A percentile compares a stretch with the other conserved stretches of the same genome.
phyloP scores from a whole-genome alignment of 2,797 vertebrate species.

The Danio jaintianensis region DNA sequence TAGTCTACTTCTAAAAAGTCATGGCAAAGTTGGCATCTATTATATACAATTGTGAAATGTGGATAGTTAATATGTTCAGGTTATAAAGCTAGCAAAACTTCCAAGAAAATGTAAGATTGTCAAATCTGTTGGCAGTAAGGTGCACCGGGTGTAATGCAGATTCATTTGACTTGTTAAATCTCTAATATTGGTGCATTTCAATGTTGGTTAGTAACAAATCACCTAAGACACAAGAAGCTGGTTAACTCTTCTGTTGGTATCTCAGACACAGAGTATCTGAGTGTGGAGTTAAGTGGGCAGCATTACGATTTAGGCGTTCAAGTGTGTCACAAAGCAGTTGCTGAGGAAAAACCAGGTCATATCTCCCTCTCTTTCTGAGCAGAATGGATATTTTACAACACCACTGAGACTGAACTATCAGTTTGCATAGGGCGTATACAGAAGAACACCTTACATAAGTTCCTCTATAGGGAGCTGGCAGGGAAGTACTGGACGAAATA shows the following conservation, averaged over 20 bases:
- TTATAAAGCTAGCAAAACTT: not conserved
- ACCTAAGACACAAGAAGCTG: conserved; percentile 4
- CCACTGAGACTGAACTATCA: conserved; percentile 40
- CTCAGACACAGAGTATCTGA: not conserved
- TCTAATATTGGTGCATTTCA: not conserved
- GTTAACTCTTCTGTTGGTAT: not conserved
- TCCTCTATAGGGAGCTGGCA: conserved; percentile 35
- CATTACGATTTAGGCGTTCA: conserved; percentile 14
- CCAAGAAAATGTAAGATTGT: not conserved
- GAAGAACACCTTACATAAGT: conserved; percentile 39
- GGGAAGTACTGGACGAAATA: conserved; percentile 8
- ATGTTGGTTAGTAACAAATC: not conserved
- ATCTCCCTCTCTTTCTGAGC: conserved; percentile 34
- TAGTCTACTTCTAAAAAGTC: too few relatives aligned
- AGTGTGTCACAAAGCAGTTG: conserved; percentile 36
- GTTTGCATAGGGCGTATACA: conserved; percentile 48
- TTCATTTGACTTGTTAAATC: not conserved
- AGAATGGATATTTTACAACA: conserved; percentile 44
- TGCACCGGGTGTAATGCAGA: not conserved
- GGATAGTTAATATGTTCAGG: not conserved
- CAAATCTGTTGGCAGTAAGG: not conserved
- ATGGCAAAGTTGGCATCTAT: not conserved
- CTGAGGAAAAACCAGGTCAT: conserved; percentile 46
- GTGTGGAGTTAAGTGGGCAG: conserved; percentile 15
- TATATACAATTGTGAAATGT: not conserved